Percentiles rank a stretch among this genome's conserved stretches.
These are phyloP conservation scores for Palythoa grandiflora DNA, from an alignment of 92 coral and sea anemone species.

Conservation along the genomic window DNA sequence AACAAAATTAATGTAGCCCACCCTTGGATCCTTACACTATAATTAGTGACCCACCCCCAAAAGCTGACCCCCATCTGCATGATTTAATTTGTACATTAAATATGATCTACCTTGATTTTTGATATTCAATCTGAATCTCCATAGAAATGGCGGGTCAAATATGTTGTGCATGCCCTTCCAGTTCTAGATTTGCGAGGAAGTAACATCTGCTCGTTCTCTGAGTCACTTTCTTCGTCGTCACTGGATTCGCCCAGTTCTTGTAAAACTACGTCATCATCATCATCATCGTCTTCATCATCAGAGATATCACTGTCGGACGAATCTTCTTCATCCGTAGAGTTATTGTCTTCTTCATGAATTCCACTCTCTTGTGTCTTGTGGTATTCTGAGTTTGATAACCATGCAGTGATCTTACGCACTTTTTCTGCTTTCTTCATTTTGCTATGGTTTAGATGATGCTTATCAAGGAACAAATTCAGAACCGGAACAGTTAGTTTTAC, in stretches of 20 bases:
- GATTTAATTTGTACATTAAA: constrained; percentile 2
- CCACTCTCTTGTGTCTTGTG: constrained; percentile 47
- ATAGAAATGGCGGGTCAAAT: constrained; percentile 1
- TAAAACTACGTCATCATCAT: constrained; percentile 46
- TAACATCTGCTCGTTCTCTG: constrained; percentile 43
- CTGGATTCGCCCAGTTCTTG: constrained; percentile 48
- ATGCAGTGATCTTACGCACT: constrained; percentile 14
- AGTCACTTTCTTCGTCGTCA: constrained; percentile 50
- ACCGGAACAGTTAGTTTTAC: constrained; percentile 42
- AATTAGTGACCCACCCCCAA: neutral
- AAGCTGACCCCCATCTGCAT: neutral
- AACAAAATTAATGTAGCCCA: constrained; percentile 4
- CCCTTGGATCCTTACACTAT: neutral
- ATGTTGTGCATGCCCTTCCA: constrained; percentile 47
- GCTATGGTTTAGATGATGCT: neutral
- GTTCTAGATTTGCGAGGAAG: constrained; percentile 40
- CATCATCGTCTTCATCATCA: constrained; percentile 30
- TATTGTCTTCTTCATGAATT: constrained; percentile 34
- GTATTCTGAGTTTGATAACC: constrained; percentile 54
- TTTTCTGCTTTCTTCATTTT: constrained; percentile 50
- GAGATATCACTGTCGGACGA: constrained; percentile 34
- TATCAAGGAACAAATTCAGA: constrained; percentile 7
- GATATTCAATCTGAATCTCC: neutral
- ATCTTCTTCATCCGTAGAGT: constrained; percentile 38
- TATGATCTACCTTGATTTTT: neutral